These are phyloP conservation scores for Papilio aristodemus DNA, from an alignment of 1,140 invertebrate genomes.

Conservation along the genomic window DNA sequence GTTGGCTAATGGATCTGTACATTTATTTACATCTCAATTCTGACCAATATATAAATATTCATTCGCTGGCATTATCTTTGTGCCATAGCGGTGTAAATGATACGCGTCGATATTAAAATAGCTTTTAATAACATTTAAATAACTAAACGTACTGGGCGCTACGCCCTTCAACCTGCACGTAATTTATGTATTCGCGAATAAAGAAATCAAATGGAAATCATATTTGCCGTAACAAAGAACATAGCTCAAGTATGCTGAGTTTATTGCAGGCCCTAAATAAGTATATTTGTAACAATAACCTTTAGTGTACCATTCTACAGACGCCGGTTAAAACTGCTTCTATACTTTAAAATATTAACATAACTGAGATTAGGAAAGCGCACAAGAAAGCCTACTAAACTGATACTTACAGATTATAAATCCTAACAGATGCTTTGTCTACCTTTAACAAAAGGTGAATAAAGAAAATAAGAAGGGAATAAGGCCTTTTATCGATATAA, in stretches of 20 bases:
- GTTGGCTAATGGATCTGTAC: conserved; percentile 69
- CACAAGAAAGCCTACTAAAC: no score
- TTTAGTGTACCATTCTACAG: background rate
- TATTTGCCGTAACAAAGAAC: background rate
- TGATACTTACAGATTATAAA: no score
- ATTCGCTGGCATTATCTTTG: conserved; percentile 63
- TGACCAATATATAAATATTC: conserved; percentile 69
- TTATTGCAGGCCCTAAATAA: background rate
- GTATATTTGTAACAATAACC: background rate
- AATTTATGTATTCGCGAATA: conserved; percentile 24
- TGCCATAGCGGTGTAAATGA: conserved; percentile 56
- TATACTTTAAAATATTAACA: no score
- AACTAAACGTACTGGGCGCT: conserved; percentile 14
- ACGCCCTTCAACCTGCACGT: conserved; percentile 32
- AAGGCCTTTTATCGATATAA: background rate
- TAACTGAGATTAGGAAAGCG: no score
- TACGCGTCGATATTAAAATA: conserved; percentile 30
- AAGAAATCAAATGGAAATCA: conserved; percentile 31
- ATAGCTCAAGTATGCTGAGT: background rate
- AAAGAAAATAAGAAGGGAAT: no score
- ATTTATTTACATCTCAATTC: conserved; percentile 76
- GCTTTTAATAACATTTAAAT: conserved; percentile 31
- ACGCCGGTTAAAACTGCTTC: background rate
- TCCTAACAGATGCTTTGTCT: no score
- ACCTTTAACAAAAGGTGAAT: no score